Percentiles rank a stretch among this genome's conserved stretches.
phyloP scores from a whole-genome alignment of 2,113 vertebrate species.

The Lophura nycthemera region DNA sequence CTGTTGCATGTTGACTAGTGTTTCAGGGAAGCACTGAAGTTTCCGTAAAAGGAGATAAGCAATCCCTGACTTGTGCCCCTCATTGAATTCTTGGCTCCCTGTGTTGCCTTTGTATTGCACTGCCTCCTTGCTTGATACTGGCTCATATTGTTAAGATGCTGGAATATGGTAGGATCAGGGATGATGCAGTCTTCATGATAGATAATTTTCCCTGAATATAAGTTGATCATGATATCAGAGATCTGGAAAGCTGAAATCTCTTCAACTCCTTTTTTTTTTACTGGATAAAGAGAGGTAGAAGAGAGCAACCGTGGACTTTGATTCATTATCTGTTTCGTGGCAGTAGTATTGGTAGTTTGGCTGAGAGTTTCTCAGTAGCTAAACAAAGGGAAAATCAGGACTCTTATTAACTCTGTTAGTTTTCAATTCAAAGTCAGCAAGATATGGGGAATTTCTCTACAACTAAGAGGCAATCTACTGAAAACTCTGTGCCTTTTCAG shows the following conservation, averaged over 20 bases:
- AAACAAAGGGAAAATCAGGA: not conserved
- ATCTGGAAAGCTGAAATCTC: not conserved
- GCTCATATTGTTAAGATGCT: not conserved
- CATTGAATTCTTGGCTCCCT: not conserved
- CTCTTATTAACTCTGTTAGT: not conserved
- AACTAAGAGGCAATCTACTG: not conserved
- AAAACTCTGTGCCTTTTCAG: not conserved
- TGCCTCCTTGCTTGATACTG: not conserved
- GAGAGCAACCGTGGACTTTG: not conserved
- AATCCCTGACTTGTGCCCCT: not conserved
- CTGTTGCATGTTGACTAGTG: not conserved
- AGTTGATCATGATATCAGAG: not conserved
- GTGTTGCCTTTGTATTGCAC: not conserved
- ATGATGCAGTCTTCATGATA: not conserved
- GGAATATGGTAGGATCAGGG: not conserved
- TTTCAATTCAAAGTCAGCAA: not conserved
- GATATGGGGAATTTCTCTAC: not conserved
- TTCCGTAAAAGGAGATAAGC: not conserved
- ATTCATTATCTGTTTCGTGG: not conserved
- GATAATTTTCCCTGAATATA: not conserved
- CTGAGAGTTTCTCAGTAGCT: not conserved
- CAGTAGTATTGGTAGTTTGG: not conserved
- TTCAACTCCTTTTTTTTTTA: not conserved
- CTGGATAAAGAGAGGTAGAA: not conserved
- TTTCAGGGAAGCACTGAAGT: not conserved